Evolutionary conservation across 2,888 invertebrate genomes (phyloP), one percentile per base, ranked within the genome.

Genomic region (Campoplex capitator): DNA sequence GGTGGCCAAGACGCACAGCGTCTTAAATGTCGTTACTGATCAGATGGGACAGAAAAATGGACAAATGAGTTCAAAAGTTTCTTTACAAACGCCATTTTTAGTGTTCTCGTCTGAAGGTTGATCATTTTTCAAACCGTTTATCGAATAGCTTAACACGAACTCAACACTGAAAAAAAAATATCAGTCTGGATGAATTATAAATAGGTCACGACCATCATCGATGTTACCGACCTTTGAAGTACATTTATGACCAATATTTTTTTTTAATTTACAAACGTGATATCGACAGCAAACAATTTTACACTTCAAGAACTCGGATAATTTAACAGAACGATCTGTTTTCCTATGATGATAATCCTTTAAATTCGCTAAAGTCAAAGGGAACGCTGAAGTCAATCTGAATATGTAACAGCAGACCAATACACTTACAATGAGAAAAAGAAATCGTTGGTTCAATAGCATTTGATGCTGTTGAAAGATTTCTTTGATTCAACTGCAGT

Each of bases 1-100:
- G 91, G 91, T 91, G 89, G 84, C 56, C 71, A 16, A 70, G 68
- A 62, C 51, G n/a, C 65, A 23, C 54, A 71, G 42, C 71, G 56
- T 87, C 87, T 87, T 84, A 76, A 62, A 71, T 65, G 48, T 71
- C 13, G 23, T 45, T 11, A 67, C 73, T 48, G 48, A 56, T 23
- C 23, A 23, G 23, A 16, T 1, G 3, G 11, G 42, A 45, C 13
- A 48, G 38, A 77, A 77, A 38, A 67, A 67, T 38, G 67, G 3
- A 13, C 8, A 8, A 56, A 11, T 16, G 23, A 23, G 0, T 56
- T 28, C 16, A 6, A 51, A 48, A 56, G 18, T 35, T 38, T 56
- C 11, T 0, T 75, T 28, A 18, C 38, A 28, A 68, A 11, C 42
- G 9, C 51, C 7, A 18, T 51, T 51, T 0, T 18, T n/a, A 18